Base-by-base conservation (phyloP, 2,888 invertebrate species). In the Pterobdella sp. region DNA sequence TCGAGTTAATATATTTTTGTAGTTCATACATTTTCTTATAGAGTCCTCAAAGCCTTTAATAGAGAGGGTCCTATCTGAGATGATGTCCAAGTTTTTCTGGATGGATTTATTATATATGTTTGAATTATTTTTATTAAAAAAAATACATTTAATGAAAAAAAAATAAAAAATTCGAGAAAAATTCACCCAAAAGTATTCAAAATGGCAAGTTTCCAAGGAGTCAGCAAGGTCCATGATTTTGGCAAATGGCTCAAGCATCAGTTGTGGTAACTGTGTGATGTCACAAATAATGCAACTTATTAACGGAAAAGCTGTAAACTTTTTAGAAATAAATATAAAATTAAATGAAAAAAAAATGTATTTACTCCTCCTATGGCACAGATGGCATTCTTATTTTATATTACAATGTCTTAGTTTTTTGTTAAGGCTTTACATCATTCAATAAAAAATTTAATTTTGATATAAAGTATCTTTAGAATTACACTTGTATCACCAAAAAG, bases 21-120 rank as follows among this genome's bases (percentile, higher is more conserved):
- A 29, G 31, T 22, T 81, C 81, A 82, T 80, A 85, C 82, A 96
- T 84, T 94, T 94, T 76, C 95, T 87, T 77, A 96, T 92, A 0
- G 94, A 93, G 84, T 96, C 95, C 81, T 93, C 90, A 84, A 96
- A 96, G 68, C 94, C 94, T 77, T 87, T 87, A 78, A 95, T 91
- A 76, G 89, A 88, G 75, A 89, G 88, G 76, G 90, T 90, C 72
- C 92, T 85, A 67, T 81, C 81, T 26, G 80, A 80, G 65, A 79
- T 79, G 32, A 79, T 77, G 68, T 78, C 76, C 52, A 83, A 73
- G 65, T 79, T 77, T 36, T 77, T 88, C 81, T 82, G 77, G 7
- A 77, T 56, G n/a, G 60, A 65, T 18, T 64, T 42, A 42, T 42
- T 42, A 18, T 14, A 68, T 14, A 10, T 35, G n/a, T 18, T 68